Base-by-base conservation (phyloP, 2,797 vertebrate genomes). In the Poeciliopsis paucimaculata region DNA sequence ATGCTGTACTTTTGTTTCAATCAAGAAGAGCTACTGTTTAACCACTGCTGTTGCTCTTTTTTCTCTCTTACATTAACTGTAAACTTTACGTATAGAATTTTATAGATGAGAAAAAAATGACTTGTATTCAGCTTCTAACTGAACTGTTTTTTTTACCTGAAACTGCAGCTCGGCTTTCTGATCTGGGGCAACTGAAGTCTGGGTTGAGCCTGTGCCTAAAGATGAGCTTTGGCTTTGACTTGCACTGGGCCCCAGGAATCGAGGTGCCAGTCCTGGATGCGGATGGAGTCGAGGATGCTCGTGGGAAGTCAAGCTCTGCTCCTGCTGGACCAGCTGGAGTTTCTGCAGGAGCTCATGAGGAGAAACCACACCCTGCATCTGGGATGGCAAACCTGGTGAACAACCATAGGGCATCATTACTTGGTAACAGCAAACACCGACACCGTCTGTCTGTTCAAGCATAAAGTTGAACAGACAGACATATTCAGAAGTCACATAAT, bases 271-370 rank as follows among this genome's bases (percentile, higher is more conserved):
- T 1, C 74, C 86, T 0, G 93, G 97, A 31, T 96, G 91, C 0
- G 93, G 97, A 31, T 96, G 91, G 4, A 93, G 95, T 76, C 97
- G 77, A 0, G 95, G 94, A 0, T 96, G 94, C 5, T 96, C 94
- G 39, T 79, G 89, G 53, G 94, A 84, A 0, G 91, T 84, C 43
- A 95, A 86, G 81, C 94, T 96, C 80, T 98, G 98, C 18, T 98
- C 97, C 84, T 98, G 97, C 66, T 98, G 97, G 31, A 98, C 97
- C 13, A 96, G 90, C 85, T 97, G 97, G 10, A 99, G 97, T 82
- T 96, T 98, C 78, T 96, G 96, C 80, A 99, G 75, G 11, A 99
- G 92, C 88, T 98, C 97, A 4, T 97, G 96, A 55, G 97, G 96
- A 0, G 97, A 97, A 80, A 97, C 93, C 84, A 96, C 94, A 1